Base-by-base conservation (phyloP, 1,140 invertebrate species). In the Drosophila nigrodunni region DNA sequence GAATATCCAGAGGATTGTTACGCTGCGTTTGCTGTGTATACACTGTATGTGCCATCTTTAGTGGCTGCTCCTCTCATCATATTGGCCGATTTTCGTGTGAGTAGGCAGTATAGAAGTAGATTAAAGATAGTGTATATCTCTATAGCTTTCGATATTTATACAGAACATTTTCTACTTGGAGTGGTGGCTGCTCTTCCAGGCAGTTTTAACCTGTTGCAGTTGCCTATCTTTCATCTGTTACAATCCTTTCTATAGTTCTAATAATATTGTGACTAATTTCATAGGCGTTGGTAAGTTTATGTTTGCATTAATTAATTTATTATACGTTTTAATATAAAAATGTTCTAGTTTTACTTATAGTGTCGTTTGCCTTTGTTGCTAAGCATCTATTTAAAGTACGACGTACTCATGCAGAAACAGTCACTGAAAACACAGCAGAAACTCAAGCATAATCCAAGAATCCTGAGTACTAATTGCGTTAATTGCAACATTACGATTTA, bases 121-220 rank as follows among this genome's bases (percentile, higher is more conserved):
- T 8, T 3, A 2, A 2, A 30, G 2, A 25, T 25, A 6, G 3
- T 30, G 25, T 4, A 4, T 30, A 5, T 30, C 3, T 30, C 4
- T 30, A 30, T 30, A 3, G 3, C 25, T 30, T 30, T 5, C 25
- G 25, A 30, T 10, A 25, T 35, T 10, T 18, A 0, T n/a, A 2
- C 11, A 77, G 74, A 73, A 61, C 35, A 34, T 41, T 7, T 50
- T 30, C 58, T 74, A 68, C 15, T 35, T 77, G 44, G 49, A 68
- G 41, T 65, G 76, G 76, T 80, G 71, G 65, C 57, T 74, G 7
- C n/a, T 64, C 0, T 21, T 57, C 10, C 41, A 74, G 7, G 25
- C 30, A 1, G 3, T 34, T 18, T 13, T 57, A 11, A 47, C 50
- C 4, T 61, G 41, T 39, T 55, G 21, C 34, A 49, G 43, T 18